Evolutionary conservation across 2,113 vertebrate genomes (phyloP).

Genomic region (Jacana jacana): DNA sequence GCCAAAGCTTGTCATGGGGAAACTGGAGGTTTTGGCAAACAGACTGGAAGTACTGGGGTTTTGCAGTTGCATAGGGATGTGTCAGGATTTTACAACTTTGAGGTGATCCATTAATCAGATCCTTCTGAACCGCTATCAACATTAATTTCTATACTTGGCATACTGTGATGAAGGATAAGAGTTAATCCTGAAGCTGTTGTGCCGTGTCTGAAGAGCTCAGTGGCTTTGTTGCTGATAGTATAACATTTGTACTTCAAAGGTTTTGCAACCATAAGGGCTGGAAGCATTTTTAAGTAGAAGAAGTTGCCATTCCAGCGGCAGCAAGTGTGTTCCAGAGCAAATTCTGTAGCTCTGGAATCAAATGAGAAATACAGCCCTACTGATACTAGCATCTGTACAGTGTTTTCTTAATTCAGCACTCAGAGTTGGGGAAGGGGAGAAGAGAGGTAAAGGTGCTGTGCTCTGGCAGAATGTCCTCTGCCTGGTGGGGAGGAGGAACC

Average conservation of each 20-base stretch:
- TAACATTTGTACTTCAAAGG: not conserved
- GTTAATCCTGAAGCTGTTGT: not conserved
- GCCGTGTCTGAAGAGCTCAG: not conserved
- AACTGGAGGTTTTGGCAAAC: not conserved
- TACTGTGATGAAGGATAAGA: not conserved
- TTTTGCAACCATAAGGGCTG: not conserved
- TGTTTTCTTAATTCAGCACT: not conserved
- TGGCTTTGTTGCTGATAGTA: not conserved
- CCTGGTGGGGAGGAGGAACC: not conserved
- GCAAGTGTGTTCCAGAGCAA: not conserved
- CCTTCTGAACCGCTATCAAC: not conserved
- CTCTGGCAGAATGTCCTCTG: not conserved
- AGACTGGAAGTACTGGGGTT: not conserved
- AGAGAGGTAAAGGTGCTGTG: not conserved
- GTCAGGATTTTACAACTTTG: not conserved
- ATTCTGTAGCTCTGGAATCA: not conserved
- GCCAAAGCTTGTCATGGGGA: not conserved
- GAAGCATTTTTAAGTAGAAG: not conserved
- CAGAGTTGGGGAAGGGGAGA: not conserved
- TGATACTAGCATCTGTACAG: not conserved
- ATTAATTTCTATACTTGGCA: not conserved
- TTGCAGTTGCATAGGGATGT: not conserved
- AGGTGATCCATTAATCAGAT: not conserved
- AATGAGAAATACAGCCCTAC: not conserved
- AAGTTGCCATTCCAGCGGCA: not conserved